Percentiles rank a stretch among this genome's conserved stretches.
phyloP scores from a whole-genome alignment of 2,888 invertebrate species.

The Callosobruchus maculatus region DNA sequence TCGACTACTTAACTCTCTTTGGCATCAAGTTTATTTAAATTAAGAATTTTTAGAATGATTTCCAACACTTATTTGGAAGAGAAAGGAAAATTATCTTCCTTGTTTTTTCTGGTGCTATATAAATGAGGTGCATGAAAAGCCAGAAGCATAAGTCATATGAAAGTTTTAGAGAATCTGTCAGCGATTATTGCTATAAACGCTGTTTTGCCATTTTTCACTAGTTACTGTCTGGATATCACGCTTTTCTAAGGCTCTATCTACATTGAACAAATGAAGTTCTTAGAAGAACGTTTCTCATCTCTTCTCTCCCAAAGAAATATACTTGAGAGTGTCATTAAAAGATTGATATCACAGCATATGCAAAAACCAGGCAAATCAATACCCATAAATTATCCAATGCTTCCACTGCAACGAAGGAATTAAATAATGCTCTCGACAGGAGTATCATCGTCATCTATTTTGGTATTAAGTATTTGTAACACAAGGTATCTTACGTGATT shows the following conservation, averaged over 20 bases:
- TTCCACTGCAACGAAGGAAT: too few relatives aligned
- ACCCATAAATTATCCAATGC: too few relatives aligned
- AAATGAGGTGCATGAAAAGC: background rate
- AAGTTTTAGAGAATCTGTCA: background rate
- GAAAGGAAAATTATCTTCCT: background rate
- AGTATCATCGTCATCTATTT: too few relatives aligned
- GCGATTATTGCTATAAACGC: background rate
- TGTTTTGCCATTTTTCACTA: background rate
- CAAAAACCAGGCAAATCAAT: too few relatives aligned
- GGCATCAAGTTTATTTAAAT: background rate
- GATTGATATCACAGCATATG: too few relatives aligned
- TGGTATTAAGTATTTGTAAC: too few relatives aligned
- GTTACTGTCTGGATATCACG: background rate
- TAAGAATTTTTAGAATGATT: background rate
- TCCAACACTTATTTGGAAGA: background rate
- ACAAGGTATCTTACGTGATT: too few relatives aligned
- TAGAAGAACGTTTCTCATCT: background rate
- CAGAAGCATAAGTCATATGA: background rate
- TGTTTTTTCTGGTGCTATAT: background rate
- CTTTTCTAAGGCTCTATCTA: background rate
- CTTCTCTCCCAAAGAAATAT: background rate
- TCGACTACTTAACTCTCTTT: background rate
- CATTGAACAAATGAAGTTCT: background rate
- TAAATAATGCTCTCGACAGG: too few relatives aligned
- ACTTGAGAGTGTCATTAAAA: background rate